Evolutionary conservation across 2,113 vertebrate species (phyloP).

Genomic region (Deroptyus accipitrinus): DNA sequence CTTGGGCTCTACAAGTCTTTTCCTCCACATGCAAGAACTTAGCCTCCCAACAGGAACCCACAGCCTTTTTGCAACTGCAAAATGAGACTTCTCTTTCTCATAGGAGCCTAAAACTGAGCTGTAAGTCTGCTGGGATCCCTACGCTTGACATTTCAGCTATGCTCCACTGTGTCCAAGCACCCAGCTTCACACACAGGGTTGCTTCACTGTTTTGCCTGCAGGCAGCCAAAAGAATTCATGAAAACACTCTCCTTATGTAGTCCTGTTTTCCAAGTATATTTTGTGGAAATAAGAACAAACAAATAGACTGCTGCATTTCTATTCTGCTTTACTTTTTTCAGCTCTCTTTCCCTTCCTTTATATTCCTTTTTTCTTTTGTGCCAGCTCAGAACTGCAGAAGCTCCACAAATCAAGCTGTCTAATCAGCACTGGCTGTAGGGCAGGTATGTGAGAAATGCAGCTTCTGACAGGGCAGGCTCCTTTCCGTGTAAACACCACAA

Average conservation of each 20-base stretch:
- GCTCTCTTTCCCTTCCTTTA: neutral
- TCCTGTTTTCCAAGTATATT: neutral
- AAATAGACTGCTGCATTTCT: neutral
- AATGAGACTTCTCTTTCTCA: neutral
- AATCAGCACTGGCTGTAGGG: slow-evolving; percentile 17
- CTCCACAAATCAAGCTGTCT: neutral
- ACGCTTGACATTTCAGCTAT: neutral
- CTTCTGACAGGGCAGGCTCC: slow-evolving; percentile 21
- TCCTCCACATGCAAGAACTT: neutral
- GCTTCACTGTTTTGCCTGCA: neutral
- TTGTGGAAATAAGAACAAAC: neutral
- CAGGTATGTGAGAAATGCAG: slow-evolving; percentile 61
- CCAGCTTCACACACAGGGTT: neutral
- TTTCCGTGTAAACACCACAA: neutral
- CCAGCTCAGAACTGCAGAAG: neutral
- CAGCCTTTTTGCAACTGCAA: neutral
- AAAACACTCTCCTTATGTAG: neutral
- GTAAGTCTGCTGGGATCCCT: neutral
- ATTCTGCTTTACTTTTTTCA: neutral
- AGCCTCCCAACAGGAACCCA: neutral
- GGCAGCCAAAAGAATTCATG: neutral
- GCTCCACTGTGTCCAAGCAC: neutral
- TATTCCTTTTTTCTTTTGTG: neutral
- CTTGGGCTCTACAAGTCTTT: neutral
- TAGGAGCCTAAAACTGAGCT: neutral